phyloP scores from a whole-genome alignment of 2,888 invertebrate species.

The Hypselothyrea guttata region DNA sequence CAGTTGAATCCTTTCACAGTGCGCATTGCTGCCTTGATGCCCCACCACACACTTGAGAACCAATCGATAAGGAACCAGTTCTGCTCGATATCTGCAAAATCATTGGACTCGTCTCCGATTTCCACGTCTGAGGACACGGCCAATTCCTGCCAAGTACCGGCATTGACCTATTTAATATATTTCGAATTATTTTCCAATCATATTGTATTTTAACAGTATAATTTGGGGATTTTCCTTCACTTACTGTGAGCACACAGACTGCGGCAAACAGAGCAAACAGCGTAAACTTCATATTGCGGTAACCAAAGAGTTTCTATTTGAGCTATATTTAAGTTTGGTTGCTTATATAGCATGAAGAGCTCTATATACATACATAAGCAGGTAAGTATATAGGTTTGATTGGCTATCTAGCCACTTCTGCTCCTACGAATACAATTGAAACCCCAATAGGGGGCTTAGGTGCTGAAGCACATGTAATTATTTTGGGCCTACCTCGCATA shows the following conservation, averaged over 20 bases:
- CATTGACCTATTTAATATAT: constrained; percentile 57
- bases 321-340: neutral
- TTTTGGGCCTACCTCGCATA: constrained; percentile 26
- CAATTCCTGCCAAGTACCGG: constrained; percentile 33
- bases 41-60: constrained; percentile 22
- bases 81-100: constrained; percentile 15
- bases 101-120: constrained; percentile 12
- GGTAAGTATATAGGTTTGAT: constrained; percentile 2
- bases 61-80: constrained; percentile 19
- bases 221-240: constrained; percentile 21
- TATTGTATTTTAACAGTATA: accelerated
- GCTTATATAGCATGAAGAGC: constrained; percentile 29
- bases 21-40: constrained; percentile 43
- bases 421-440: neutral
- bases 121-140: constrained; percentile 11
- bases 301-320: constrained; percentile 23
- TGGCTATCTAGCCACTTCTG: constrained; percentile 15
- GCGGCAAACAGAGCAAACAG: constrained; percentile 53
- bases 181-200: no score
- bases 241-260: constrained; percentile 56
- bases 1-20: constrained; percentile 71
- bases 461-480: neutral
- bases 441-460: constrained; percentile 16
- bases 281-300: constrained; percentile 59
- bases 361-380: neutral